Conservation (phyloP, 2,888 invertebrate species). For the Pherbina coryleti region DNA sequence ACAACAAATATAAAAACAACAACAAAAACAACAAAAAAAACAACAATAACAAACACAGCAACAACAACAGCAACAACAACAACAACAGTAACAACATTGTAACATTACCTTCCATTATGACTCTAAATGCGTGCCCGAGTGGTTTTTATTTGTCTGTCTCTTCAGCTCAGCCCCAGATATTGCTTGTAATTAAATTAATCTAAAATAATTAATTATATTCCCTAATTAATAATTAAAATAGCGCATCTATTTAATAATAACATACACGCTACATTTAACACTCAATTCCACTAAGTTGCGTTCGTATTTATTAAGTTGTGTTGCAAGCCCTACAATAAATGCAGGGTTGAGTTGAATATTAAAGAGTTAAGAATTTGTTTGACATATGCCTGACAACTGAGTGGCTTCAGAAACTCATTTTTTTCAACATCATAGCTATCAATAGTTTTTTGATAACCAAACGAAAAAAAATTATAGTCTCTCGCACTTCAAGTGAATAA, state of each 20-base stretch:
- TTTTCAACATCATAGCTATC: too few species aligned
- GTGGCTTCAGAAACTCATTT: too few species aligned
- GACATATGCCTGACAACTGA: too few species aligned
- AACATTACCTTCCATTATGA: background rate
- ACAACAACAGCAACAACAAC: background rate
- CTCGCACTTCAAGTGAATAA: too few species aligned
- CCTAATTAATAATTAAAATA: background rate
- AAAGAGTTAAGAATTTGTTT: too few species aligned
- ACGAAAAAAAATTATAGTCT: too few species aligned
- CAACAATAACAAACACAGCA: too few species aligned
- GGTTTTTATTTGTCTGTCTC: background rate
- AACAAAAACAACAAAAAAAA: slow-evolving; percentile 1
- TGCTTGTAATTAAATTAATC: background rate
- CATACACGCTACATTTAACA: slow-evolving; percentile 9
- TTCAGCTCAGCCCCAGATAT: too few species aligned
- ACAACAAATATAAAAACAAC: background rate
- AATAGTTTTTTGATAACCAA: too few species aligned
- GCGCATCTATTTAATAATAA: background rate
- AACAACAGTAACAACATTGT: background rate
- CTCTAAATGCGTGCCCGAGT: background rate
- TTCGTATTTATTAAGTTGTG: background rate
- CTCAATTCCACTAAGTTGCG: background rate
- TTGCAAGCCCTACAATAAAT: background rate
- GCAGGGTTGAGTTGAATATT: too few species aligned
- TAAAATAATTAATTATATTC: background rate